phyloP scores from a whole-genome alignment of 1,140 invertebrate species.

The Drosophila tsacasi region DNA sequence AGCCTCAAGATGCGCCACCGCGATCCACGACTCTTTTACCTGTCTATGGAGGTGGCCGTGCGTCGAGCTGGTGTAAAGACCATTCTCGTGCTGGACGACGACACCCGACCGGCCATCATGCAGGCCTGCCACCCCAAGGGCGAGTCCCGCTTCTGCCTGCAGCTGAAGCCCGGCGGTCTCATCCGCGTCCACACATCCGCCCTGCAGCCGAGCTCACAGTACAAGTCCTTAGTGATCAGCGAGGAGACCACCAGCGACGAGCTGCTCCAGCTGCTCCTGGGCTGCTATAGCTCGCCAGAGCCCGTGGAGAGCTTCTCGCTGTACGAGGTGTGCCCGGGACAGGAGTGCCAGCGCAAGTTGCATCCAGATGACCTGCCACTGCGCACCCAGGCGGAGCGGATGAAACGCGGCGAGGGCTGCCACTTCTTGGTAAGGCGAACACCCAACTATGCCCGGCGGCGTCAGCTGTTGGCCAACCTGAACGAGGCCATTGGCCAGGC shows the following conservation, averaged over 20 bases:
- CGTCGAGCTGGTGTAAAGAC: conserved; percentile 92
- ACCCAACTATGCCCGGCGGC: conserved; percentile 88
- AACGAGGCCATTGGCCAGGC: conserved; percentile 70
- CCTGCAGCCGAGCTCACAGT: conserved; percentile 95
- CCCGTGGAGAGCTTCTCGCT: conserved; percentile 94
- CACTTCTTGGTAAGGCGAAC: conserved; percentile 92
- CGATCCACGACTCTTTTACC: conserved; percentile 96
- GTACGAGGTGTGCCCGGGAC: conserved; percentile 91
- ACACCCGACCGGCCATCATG: conserved; percentile 93
- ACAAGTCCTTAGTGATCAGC: conserved; percentile 95
- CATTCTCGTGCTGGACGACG: conserved; percentile 93
- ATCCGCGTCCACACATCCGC: conserved; percentile 96
- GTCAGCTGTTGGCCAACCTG: conserved; percentile 73
- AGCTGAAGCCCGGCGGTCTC: conserved; percentile 93
- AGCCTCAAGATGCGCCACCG: conserved; percentile 92
- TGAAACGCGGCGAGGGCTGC: conserved; percentile 87
- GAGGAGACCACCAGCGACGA: conserved; percentile 96
- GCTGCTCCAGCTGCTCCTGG: conserved; percentile 93
- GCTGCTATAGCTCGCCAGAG: conserved; percentile 93
- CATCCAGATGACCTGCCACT: conserved; percentile 94
- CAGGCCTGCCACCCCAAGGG: conserved; percentile 96
- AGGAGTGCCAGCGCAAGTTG: conserved; percentile 94
- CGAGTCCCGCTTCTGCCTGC: conserved; percentile 95
- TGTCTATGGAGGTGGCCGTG: conserved; percentile 96
- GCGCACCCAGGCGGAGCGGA: conserved; percentile 93